phyloP scores from a whole-genome alignment of 2,797 vertebrate genomes.

The Siniperca scherzeri region DNA sequence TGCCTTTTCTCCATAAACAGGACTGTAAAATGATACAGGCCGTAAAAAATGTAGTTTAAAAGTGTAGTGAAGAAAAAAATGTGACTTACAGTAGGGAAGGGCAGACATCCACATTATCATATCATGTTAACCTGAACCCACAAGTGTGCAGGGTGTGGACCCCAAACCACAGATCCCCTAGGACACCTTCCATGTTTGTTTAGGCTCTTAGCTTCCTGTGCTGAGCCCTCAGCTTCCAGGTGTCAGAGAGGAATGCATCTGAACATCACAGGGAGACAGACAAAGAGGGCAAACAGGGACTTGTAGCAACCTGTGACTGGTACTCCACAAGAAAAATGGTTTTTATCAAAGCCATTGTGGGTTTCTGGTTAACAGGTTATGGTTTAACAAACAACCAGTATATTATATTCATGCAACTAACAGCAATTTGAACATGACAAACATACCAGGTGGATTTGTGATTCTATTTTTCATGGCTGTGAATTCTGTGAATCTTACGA shows the following conservation, averaged over 20 bases:
- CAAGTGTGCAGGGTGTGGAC: slow-evolving; percentile 41
- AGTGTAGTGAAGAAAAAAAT: neutral
- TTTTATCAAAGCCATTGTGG: slow-evolving; percentile 32
- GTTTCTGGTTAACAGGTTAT: slow-evolving; percentile 18
- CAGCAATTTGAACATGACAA: neutral
- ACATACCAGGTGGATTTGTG: neutral
- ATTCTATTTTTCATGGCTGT: neutral
- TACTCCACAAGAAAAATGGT: slow-evolving; percentile 20
- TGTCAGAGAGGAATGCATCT: slow-evolving; percentile 77
- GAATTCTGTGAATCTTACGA: neutral
- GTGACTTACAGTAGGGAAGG: neutral
- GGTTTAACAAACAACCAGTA: slow-evolving; percentile 28
- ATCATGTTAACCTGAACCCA: slow-evolving; percentile 7
- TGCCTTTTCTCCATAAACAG: neutral
- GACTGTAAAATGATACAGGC: neutral
- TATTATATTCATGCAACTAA: neutral
- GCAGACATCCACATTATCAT: slow-evolving; percentile 7
- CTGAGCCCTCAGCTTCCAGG: slow-evolving; percentile 75
- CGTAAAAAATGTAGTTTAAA: neutral
- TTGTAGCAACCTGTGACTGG: slow-evolving; percentile 71
- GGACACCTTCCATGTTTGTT: slow-evolving; percentile 63
- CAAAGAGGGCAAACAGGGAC: slow-evolving; percentile 49
- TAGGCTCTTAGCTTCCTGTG: slow-evolving; percentile 64
- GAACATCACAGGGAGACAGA: slow-evolving; percentile 57
- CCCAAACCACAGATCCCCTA: slow-evolving; percentile 29